Conservation (phyloP, 2,888 invertebrate genomes). For the Chrysodeixis includens region DNA sequence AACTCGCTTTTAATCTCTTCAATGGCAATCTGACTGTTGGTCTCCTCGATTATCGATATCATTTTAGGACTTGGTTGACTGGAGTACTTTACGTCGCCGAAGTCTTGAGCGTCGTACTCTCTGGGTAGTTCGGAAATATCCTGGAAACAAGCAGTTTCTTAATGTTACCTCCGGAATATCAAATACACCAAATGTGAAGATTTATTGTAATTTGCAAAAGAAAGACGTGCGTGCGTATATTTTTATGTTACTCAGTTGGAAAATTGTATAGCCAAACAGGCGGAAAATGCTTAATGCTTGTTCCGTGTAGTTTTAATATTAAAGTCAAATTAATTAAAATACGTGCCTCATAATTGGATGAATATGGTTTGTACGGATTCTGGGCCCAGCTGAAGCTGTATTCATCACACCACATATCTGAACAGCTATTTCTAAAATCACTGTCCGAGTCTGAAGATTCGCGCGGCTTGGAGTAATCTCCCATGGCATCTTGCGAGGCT, state of each 20-base stretch:
- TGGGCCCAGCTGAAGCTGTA: constrained; percentile 72
- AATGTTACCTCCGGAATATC: background rate
- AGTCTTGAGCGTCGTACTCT: constrained; percentile 65
- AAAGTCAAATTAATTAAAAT: background rate
- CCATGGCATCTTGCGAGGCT: constrained; percentile 80
- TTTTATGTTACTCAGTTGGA: background rate
- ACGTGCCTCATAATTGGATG: constrained; percentile 69
- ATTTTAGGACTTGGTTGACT: constrained; percentile 54
- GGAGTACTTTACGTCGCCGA: constrained; percentile 56
- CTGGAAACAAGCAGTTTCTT: constrained; percentile 53
- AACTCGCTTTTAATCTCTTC: constrained; percentile 70
- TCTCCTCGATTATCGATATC: constrained; percentile 76
- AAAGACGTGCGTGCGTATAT: background rate
- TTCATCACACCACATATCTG: constrained; percentile 71
- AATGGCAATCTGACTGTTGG: constrained; percentile 76
- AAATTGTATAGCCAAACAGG: background rate
- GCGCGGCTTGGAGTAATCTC: constrained; percentile 76
- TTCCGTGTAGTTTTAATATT: background rate
- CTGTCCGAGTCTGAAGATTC: constrained; percentile 75
- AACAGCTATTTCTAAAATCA: constrained; percentile 67
- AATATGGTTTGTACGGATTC: constrained; percentile 65
- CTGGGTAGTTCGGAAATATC: constrained; percentile 61
- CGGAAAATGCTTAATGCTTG: too few species aligned
- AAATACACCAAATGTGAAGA: background rate
- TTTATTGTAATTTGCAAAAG: too few species aligned